These are phyloP conservation scores for Ichneumon xanthorius DNA, from an alignment of 2,888 invertebrate genomes.

Conservation along the genomic window DNA sequence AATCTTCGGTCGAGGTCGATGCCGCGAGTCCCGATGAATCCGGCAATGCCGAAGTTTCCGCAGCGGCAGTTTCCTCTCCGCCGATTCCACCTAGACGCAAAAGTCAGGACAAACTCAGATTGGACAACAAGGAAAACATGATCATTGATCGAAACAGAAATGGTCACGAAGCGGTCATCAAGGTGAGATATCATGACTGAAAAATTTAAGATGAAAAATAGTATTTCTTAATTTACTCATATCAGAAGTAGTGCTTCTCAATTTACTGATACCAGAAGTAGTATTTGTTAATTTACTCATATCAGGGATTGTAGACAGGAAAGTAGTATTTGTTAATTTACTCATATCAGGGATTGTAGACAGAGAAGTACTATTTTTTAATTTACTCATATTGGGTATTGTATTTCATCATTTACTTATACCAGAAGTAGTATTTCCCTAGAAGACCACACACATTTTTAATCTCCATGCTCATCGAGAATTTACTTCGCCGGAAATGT, in stretches of 20 bases:
- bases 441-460: neutral
- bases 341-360: too few relatives aligned
- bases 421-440: neutral
- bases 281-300: too few relatives aligned
- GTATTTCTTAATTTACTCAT: neutral
- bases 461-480: neutral
- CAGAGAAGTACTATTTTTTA: neutral
- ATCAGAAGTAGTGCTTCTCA: too few relatives aligned
- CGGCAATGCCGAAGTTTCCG: constrained; percentile 64
- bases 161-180: constrained; percentile 76
- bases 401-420: neutral
- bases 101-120: constrained; percentile 86
- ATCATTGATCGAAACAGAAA: constrained; percentile 72
- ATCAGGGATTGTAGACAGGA: neutral
- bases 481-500: neutral
- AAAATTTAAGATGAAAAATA: neutral
- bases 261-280: too few relatives aligned
- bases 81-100: constrained; percentile 87
- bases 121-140: constrained; percentile 84
- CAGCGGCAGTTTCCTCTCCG: constrained; percentile 78
- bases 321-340: too few relatives aligned
- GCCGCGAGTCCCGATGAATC: constrained; percentile 78
- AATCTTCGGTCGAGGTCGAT: constrained; percentile 83
- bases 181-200: constrained; percentile 74
- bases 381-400: neutral